Evolutionary conservation across 2,797 vertebrate genomes (phyloP).

Genomic region (Halcyon leucocephala): DNA sequence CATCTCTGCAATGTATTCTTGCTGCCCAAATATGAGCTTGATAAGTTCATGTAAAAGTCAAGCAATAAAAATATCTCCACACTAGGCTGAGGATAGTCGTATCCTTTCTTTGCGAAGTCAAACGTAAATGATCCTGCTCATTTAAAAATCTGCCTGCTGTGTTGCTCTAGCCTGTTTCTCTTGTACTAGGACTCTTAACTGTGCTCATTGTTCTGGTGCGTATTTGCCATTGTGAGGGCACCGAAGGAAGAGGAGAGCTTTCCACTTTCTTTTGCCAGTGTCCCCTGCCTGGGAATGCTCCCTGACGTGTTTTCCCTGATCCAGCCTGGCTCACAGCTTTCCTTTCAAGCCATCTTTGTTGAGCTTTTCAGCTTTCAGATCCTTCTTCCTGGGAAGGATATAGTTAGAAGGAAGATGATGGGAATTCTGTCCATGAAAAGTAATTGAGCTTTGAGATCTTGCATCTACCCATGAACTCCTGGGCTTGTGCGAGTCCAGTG

Average conservation of each 20-base stretch:
- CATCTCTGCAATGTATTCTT: constrained; percentile 61
- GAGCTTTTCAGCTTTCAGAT: background rate
- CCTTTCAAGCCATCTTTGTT: background rate
- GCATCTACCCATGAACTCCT: background rate
- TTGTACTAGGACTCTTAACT: background rate
- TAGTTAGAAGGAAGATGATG: background rate
- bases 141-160: constrained; percentile 51
- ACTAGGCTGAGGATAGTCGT: constrained; percentile 44
- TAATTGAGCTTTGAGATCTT: constrained; percentile 17
- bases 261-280: background rate
- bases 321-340: background rate
- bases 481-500: background rate
- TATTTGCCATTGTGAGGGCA: background rate
- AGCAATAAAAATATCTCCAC: constrained; percentile 54
- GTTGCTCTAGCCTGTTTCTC: constrained; percentile 29
- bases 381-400: background rate
- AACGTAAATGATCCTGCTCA: constrained; percentile 66
- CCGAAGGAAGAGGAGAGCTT: background rate
- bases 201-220: constrained; percentile 6
- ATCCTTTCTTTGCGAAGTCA: constrained; percentile 42
- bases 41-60: constrained; percentile 63
- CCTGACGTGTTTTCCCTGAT: background rate
- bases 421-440: background rate
- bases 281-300: background rate
- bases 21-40: constrained; percentile 43